Conservation (phyloP, 2,113 vertebrate genomes). For the Paradoxurus hermaphroditus region DNA sequence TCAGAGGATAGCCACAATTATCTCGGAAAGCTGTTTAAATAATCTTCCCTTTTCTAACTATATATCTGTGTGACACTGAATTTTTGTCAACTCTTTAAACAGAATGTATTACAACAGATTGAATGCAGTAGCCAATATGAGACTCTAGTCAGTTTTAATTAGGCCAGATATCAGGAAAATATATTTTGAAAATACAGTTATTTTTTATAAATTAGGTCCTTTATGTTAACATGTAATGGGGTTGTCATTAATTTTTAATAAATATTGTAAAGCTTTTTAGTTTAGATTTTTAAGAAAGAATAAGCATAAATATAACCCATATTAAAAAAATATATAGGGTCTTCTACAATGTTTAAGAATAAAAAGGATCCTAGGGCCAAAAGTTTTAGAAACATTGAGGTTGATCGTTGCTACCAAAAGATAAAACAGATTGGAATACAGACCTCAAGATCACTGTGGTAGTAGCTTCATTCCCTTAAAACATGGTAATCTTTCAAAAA, state of each 20-base stretch:
- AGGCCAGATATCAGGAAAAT: background rate
- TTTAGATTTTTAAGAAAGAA: background rate
- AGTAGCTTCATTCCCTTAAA: background rate
- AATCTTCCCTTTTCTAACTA: background rate
- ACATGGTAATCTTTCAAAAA: background rate
- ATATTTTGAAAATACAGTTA: background rate
- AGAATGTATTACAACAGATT: background rate
- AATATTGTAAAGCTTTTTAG: background rate
- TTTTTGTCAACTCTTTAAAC: background rate
- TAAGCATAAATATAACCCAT: background rate
- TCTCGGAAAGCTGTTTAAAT: background rate
- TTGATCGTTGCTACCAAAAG: background rate
- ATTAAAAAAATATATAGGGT: background rate
- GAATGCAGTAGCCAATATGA: background rate
- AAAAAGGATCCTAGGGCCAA: background rate
- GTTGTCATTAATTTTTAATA: background rate
- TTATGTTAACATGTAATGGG: background rate
- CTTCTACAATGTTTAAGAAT: background rate
- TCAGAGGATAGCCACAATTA: background rate
- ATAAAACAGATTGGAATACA: background rate
- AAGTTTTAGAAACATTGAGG: background rate
- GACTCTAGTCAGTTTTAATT: background rate
- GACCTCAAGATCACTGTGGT: background rate
- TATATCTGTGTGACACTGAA: background rate
- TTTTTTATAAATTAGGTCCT: background rate